Base-by-base conservation (phyloP, 1,140 invertebrate species). In the Solen grandis region DNA sequence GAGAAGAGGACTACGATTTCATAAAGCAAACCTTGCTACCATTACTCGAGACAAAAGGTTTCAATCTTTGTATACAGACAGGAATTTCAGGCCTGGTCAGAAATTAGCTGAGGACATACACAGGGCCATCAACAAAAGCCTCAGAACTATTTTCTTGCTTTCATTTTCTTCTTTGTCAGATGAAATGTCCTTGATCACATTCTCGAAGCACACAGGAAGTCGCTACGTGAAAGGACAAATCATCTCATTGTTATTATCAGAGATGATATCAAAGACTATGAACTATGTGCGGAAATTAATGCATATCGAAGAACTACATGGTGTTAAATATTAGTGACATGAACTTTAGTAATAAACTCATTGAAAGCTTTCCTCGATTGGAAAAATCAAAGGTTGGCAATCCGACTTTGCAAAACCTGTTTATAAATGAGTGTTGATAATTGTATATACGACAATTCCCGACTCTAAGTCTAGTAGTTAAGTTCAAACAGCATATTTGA, bases 81-180 rank as follows among this genome's bases (percentile, higher is more conserved):
- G 86, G n/a, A 83, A 87, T 31, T 88, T 88, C 36, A 69, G 78
- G 2, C 83, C 81, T 2, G 87, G 87, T 3, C 77, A 82, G 16
- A 77, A 83, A 27, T 85, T 85, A 31, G 83, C 87, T 36, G 85
- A 88, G 69, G 87, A 88, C 62, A 83, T 88, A n/a, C 68, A 87
- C 10, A 81, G 82, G 4, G 87, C 86, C 1, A 84, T 85, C 0
- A 62, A 87, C 14, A 62, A 36, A 25, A 81, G 84, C 27, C 36
- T 63, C 1, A 76, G 85, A 63, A 84, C 82, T 0, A 55, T 88
- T 5, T 82, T 88, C n/a, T 38, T 88, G 5, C 35, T 88, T 13
- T 87, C 87, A 0, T 65, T 81, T 13, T 60, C 76, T 13, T 75
- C 82, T 52, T n/a, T 81, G 10, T 50, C 73, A 8, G 79, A 87